Evolutionary conservation across 2,797 vertebrate species (phyloP).

Genomic region (Lateolabrax maculatus): DNA sequence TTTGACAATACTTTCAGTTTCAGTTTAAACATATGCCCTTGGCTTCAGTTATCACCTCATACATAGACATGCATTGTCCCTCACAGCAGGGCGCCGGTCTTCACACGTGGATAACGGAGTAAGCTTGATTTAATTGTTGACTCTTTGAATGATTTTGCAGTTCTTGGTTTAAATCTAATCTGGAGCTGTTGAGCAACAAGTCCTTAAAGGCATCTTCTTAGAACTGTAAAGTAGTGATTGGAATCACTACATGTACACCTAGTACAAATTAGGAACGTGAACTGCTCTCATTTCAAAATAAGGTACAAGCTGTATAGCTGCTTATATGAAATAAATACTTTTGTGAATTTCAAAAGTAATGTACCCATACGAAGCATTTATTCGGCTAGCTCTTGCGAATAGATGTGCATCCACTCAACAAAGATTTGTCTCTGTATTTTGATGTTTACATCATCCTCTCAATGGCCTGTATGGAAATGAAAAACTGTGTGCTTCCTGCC

Average conservation of each 20-base stretch:
- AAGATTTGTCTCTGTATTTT: not conserved
- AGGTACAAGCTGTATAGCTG: not conserved
- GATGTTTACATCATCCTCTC: not conserved
- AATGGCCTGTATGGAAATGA: not conserved
- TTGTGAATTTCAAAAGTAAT: not conserved
- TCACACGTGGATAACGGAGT: too few relatives aligned
- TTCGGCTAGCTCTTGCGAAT: not conserved
- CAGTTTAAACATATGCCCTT: too few relatives aligned
- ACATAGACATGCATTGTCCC: too few relatives aligned
- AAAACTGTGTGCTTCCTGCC: not conserved
- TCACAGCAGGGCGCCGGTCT: too few relatives aligned
- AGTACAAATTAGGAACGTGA: not conserved
- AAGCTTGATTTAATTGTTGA: too few relatives aligned
- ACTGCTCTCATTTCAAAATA: constrained; percentile 1
- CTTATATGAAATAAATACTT: not conserved
- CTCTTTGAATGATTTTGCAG: too few relatives aligned
- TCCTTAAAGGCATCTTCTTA: too few relatives aligned
- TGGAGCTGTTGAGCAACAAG: too few relatives aligned
- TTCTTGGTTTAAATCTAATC: too few relatives aligned
- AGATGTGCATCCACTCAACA: not conserved
- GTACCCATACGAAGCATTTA: not conserved
- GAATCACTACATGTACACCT: not conserved
- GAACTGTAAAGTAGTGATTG: not conserved
- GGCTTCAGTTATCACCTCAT: not conserved
- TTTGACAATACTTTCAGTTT: too few relatives aligned